These are phyloP conservation scores for Takifugu ocellatus DNA, from an alignment of 2,797 vertebrate species.

Conservation along the genomic window DNA sequence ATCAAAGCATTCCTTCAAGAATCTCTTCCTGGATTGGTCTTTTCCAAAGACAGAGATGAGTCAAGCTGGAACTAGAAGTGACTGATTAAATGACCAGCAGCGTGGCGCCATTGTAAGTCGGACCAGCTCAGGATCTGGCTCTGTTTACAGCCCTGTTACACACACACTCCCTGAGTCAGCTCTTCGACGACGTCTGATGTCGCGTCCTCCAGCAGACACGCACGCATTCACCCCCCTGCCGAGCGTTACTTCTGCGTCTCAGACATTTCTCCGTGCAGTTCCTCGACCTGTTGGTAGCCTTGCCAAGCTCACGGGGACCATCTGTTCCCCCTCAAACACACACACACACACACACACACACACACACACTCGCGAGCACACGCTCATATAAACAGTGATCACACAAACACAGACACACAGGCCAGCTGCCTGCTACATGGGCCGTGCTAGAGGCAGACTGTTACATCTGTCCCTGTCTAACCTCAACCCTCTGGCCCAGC, in stretches of 20 bases:
- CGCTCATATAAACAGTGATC: slow-evolving; percentile 7
- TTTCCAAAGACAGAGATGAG: slow-evolving; percentile 20
- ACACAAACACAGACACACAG: slow-evolving; percentile 30
- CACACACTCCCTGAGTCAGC: slow-evolving; percentile 13
- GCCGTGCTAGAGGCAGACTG: slow-evolving; percentile 67
- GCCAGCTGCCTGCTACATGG: slow-evolving; percentile 65
- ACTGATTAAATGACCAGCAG: slow-evolving; percentile 34
- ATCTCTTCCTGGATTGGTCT: slow-evolving; percentile 5
- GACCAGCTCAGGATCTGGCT: slow-evolving; percentile 32
- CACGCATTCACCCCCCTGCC: slow-evolving; percentile 43
- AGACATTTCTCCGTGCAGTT: slow-evolving; percentile 58
- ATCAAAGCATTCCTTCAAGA: neutral
- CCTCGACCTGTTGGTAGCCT: slow-evolving; percentile 72
- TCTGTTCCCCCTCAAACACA: slow-evolving; percentile 71
- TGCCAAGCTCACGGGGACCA: slow-evolving; percentile 60
- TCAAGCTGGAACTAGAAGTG: slow-evolving; percentile 18
- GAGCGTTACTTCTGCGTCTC: slow-evolving; percentile 59
- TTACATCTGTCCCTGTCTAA: slow-evolving; percentile 74
- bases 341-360: slow-evolving; percentile 13
- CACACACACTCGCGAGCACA: slow-evolving; percentile 12
- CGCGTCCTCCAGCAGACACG: slow-evolving; percentile 34
- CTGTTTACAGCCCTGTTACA: slow-evolving; percentile 29
- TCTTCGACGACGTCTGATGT: slow-evolving; percentile 45
- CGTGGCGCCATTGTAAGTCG: slow-evolving; percentile 27
- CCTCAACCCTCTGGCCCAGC: slow-evolving; percentile 70